phyloP scores from a whole-genome alignment of 2,888 invertebrate species.

The Ryuthela nishihirai region DNA sequence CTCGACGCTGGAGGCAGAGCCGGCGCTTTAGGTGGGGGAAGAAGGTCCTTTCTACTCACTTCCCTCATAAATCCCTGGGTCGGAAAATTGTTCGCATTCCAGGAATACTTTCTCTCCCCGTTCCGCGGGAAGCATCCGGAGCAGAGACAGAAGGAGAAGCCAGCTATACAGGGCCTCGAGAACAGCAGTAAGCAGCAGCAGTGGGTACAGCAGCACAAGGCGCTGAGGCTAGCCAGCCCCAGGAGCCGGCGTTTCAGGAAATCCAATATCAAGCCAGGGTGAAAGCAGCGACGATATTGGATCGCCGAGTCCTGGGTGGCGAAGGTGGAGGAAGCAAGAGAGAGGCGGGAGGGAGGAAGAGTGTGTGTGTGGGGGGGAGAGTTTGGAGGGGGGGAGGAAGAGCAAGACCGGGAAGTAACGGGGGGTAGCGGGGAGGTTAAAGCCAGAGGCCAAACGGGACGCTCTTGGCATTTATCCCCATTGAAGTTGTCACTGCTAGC shows the following conservation, averaged over 20 bases:
- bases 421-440: conserved; percentile 15
- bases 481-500: conserved; percentile 39
- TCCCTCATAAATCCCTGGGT: conserved; percentile 39
- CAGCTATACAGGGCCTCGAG: too few relatives aligned
- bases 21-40: conserved; percentile 1
- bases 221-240: conserved; percentile 1
- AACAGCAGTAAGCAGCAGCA: too few relatives aligned
- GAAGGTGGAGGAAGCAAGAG: background rate
- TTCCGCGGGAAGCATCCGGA: background rate
- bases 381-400: background rate
- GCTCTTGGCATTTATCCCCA: conserved; percentile 40
- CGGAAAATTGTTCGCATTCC: conserved; percentile 41
- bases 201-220: too few relatives aligned
- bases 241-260: conserved; percentile 23
- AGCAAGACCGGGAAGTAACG: background rate
- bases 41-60: conserved; percentile 12
- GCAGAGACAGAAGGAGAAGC: too few relatives aligned
- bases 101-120: conserved; percentile 35
- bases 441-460: conserved; percentile 32
- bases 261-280: conserved; percentile 38
- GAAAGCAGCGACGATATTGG: conserved; percentile 14
- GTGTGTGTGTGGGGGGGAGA: conserved; percentile 5
- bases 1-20: too few relatives aligned
- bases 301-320: conserved; percentile 10
- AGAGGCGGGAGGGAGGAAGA: background rate